These are phyloP conservation scores for Carassius gibelio DNA, from an alignment of 2,113 vertebrate genomes.

Conservation along the genomic window DNA sequence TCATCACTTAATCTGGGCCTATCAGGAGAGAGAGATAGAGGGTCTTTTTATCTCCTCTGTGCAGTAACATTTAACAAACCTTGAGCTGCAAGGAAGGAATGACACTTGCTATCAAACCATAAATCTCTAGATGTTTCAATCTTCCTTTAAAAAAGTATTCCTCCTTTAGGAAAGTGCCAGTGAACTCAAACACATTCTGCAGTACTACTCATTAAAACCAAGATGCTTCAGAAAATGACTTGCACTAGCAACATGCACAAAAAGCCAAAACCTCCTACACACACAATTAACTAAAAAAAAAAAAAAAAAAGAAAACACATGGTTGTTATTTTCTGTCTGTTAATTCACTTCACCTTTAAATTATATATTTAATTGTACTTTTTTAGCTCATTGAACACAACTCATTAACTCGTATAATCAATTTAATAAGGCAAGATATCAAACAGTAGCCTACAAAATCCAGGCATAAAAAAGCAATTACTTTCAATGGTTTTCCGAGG, in stretches of 20 bases:
- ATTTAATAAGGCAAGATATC: background rate
- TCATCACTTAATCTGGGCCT: background rate
- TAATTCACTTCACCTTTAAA: constrained; percentile 1
- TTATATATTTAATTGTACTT: background rate
- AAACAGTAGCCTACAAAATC: background rate
- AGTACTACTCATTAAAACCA: constrained; percentile 1
- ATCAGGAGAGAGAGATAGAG: background rate
- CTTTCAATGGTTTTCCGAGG: background rate
- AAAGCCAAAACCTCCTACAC: background rate
- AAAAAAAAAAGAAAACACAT: background rate
- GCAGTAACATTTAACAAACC: constrained; percentile 13
- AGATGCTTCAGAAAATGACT: background rate
- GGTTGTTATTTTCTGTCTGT: background rate
- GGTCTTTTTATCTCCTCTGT: background rate
- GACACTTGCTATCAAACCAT: constrained; percentile 2
- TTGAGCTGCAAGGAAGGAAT: constrained; percentile 8
- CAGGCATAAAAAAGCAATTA: background rate
- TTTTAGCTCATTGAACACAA: background rate
- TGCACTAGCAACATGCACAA: background rate
- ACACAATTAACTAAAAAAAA: background rate
- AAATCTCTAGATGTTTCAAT: constrained; percentile 4
- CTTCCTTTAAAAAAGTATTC: background rate
- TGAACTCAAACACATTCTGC: background rate
- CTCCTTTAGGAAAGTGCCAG: background rate
- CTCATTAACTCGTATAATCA: background rate